Base-by-base conservation (phyloP, 2,797 vertebrate genomes). In the Poeciliopsis gracilis region DNA sequence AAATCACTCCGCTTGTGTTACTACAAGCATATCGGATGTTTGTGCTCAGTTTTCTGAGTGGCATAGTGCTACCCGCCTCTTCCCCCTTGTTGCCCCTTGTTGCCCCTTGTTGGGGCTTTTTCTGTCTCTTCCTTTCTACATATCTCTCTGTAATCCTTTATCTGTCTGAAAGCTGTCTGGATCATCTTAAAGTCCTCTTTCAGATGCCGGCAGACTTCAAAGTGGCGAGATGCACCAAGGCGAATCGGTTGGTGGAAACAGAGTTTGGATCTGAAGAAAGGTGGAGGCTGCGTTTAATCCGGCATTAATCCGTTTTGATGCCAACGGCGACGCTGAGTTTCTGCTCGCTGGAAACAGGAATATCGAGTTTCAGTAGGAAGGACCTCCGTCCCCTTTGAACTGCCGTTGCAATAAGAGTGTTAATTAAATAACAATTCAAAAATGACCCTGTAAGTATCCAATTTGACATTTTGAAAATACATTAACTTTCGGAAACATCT, bases 171-270 rank as follows among this genome's bases (percentile, higher is more conserved):
- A 63, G 73, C 47, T 16, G 75, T 75, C 33, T 1, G 16, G 33
- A 77, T 84, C 49, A 0, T 81, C 78, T 71, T 79, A 82, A 85
- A 88, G 86, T 86, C 77, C 79, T 61, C 78, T 73, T 72, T 90
- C 72, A 80, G 76, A 89, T 23, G 75, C 82, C 83, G 76, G 87
- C 79, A 43, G 76, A 88, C 90, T 90, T 94, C 90, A 92, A 91
- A 92, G 90, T 73, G 78, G 46, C 20, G 49, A 80, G 45, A 53
- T 78, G 53, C 38, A 51, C 75, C 36, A 38, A 38, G 82, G 57
- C 28, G 28, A 59, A 61, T 28, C 83, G 76, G 25, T 45, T 72
- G 59, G 15, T 59, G 57, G 59, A 86, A 76, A 78, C 43, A 83
- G 61, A 59, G 63, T 8, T 28, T 15, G 20, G 53, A 8, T 49